Conservation (phyloP, 2,113 vertebrate species). For the Dromaius novaehollandiae region DNA sequence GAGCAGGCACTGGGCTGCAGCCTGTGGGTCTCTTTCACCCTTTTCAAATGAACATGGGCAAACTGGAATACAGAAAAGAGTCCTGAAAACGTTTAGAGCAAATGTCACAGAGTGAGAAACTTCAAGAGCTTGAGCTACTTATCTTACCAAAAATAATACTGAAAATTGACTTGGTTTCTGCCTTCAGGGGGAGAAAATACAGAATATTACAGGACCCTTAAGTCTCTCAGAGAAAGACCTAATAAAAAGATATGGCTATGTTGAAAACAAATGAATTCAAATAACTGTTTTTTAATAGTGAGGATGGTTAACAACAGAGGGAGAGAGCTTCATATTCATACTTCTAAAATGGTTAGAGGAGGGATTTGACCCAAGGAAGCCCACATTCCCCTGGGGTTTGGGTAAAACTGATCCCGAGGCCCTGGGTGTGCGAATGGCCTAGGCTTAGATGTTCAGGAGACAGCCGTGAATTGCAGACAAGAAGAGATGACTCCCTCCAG, state of each 20-base stretch:
- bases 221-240: background rate
- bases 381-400: rapidly evolving
- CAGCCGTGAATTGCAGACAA: background rate
- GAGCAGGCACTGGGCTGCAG: background rate
- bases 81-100: background rate
- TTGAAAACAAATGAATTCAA: background rate
- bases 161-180: background rate
- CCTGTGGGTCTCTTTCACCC: background rate
- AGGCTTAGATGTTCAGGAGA: background rate
- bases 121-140: background rate
- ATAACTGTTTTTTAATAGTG: background rate
- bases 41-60: background rate
- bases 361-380: rapidly evolving
- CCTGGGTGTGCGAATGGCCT: rapidly evolving
- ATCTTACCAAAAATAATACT: background rate
- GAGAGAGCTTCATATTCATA: background rate
- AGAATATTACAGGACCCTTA: background rate
- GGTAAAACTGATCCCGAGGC: background rate
- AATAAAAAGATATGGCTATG: background rate
- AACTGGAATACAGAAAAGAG: background rate
- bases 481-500: background rate
- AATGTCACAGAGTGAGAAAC: background rate
- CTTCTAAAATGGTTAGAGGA: background rate
- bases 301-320: background rate
- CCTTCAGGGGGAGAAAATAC: background rate